phyloP scores from a whole-genome alignment of 2,888 invertebrate genomes.

The Caenorhabditis macrosperma region DNA sequence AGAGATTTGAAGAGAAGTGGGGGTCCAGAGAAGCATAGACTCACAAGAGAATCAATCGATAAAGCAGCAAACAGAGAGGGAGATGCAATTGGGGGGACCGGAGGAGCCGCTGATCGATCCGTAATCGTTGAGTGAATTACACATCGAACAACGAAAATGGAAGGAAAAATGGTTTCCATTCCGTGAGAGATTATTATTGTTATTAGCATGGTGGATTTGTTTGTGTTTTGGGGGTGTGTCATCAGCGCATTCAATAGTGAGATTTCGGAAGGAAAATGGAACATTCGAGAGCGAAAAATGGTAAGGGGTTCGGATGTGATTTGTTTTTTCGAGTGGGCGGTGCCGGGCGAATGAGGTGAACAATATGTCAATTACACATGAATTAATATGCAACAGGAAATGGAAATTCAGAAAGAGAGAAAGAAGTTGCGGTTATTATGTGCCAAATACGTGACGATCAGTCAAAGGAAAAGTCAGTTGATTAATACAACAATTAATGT shows the following conservation, averaged over 20 bases:
- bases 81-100: background rate
- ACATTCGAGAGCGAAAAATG: background rate
- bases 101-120: background rate
- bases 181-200: conserved; percentile 39
- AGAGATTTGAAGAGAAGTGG: background rate
- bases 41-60: background rate
- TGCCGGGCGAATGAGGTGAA: background rate
- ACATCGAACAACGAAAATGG: too few species aligned
- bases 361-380: conserved; percentile 38
- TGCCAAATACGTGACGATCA: background rate
- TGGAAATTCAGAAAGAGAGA: background rate
- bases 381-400: conserved; percentile 28
- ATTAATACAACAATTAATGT: background rate
- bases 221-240: conserved; percentile 1
- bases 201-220: conserved; percentile 9
- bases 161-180: background rate
- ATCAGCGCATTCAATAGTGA: conserved; percentile 7
- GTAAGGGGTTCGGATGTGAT: background rate
- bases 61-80: background rate
- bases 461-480: background rate
- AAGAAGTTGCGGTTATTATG: conserved; percentile 4
- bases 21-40: background rate
- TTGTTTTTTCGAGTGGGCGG: background rate
- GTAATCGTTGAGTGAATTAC: too few species aligned
- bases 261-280: conserved; percentile 5